A percentile compares a stretch with the other conserved stretches of the same genome.
Conservation (phyloP, 2,888 invertebrate genomes). For the Microctonus aethiopoides region DNA sequence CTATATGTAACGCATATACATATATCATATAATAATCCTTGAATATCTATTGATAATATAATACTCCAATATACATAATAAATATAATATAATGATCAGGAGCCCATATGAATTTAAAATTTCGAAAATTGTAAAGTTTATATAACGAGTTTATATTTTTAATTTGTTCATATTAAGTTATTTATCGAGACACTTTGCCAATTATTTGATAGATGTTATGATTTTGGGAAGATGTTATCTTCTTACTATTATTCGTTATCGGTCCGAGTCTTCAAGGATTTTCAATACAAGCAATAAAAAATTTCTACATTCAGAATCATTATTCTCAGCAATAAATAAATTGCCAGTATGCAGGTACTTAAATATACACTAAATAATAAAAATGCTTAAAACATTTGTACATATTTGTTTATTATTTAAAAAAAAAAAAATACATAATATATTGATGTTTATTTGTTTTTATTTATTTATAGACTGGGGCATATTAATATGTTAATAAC, state of each 20-base stretch:
- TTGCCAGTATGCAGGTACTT: conserved; percentile 42
- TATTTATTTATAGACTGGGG: conserved; percentile 10
- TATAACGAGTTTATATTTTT: background rate
- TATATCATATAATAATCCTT: background rate
- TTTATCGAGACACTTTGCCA: background rate
- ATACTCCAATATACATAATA: background rate
- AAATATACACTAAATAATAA: no score
- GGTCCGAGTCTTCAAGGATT: conserved; percentile 45
- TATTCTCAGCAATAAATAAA: conserved; percentile 33
- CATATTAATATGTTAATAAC: background rate
- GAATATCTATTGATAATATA: conserved; percentile 7
- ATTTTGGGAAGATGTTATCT: conserved; percentile 60
- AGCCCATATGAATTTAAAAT: background rate
- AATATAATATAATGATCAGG: background rate
- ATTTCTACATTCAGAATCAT: conserved; percentile 30
- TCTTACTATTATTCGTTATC: conserved; percentile 47
- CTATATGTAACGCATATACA: background rate
- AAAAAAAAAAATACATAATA: background rate
- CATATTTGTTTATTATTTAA: background rate
- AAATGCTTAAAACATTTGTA: no score
- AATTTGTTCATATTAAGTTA: background rate
- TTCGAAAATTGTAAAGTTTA: background rate
- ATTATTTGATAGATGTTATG: conserved; percentile 55
- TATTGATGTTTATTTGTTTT: no score
- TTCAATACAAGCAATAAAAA: conserved; percentile 37